These are phyloP conservation scores for Pogonophryne albipinna DNA, from an alignment of 2,797 vertebrate genomes.

Conservation along the genomic window DNA sequence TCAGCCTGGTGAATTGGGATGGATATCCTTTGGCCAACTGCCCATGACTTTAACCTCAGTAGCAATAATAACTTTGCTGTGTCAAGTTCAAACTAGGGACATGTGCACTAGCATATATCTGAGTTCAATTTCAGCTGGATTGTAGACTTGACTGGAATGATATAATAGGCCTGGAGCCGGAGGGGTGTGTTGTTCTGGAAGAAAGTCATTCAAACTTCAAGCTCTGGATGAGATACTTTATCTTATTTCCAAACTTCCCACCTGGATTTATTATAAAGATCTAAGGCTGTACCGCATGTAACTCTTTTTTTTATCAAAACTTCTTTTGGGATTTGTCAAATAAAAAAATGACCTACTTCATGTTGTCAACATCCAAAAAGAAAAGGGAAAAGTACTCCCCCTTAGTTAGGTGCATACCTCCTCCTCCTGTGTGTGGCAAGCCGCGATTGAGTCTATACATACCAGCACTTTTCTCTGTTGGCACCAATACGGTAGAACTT, in stretches of 20 bases:
- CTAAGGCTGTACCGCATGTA: too few relatives aligned
- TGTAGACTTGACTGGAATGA: conserved; percentile 12
- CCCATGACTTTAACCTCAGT: conserved; percentile 45
- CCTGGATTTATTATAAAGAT: not conserved
- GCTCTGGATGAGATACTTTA: conserved; percentile 7
- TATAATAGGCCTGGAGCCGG: conserved; percentile 10
- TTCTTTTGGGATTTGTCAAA: too few relatives aligned
- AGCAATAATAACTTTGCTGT: conserved; percentile 33
- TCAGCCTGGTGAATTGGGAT: conserved; percentile 40
- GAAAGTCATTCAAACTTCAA: not conserved
- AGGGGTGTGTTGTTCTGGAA: conserved; percentile 1
- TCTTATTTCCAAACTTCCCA: not conserved
- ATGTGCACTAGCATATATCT: conserved; percentile 21
- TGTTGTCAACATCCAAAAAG: too few relatives aligned
- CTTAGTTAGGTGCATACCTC: too few relatives aligned
- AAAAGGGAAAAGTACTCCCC: too few relatives aligned
- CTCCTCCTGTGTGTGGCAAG: too few relatives aligned
- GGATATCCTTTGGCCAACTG: conserved; percentile 38
- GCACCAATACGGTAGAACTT: conserved; percentile 5
- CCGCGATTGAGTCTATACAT: conserved; percentile 19
- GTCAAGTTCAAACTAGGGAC: conserved; percentile 39
- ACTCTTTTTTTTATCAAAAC: too few relatives aligned
- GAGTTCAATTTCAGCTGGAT: conserved; percentile 28
- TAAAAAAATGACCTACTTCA: too few relatives aligned
- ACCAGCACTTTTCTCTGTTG: conserved; percentile 11